A percentile compares a stretch with the other conserved stretches of the same genome.
Evolutionary conservation across 2,113 vertebrate species (phyloP).

Genomic region (Zosterops lateralis): DNA sequence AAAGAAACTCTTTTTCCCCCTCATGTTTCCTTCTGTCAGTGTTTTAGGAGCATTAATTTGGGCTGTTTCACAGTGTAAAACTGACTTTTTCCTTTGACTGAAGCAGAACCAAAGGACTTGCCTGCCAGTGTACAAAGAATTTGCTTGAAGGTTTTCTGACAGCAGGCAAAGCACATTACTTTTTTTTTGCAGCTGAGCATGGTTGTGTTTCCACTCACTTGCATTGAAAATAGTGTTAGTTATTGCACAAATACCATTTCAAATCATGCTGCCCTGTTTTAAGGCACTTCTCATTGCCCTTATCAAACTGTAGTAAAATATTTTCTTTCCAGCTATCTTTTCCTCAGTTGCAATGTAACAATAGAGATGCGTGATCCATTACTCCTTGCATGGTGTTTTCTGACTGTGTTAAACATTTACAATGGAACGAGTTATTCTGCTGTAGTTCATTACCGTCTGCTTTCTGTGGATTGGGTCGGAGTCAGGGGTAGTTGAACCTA

Average conservation of each 20-base stretch:
- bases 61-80: neutral
- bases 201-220: constrained; percentile 5
- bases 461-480: neutral
- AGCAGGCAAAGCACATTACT: neutral
- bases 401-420: neutral
- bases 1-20: neutral
- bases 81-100: neutral
- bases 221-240: neutral
- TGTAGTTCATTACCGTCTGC: neutral
- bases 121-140: neutral
- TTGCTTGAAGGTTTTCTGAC: neutral
- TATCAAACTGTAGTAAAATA: neutral
- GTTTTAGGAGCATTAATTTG: neutral
- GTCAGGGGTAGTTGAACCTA: neutral
- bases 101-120: neutral
- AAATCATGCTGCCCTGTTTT: neutral
- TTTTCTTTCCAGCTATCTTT: neutral
- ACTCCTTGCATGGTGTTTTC: neutral
- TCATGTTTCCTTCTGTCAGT: neutral
- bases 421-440: neutral
- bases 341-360: neutral
- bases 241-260: neutral
- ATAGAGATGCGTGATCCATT: neutral
- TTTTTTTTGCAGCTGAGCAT: neutral
- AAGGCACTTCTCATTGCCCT: neutral